These are phyloP conservation scores for Trachelus troglodyta DNA, from an alignment of 2,888 invertebrate genomes.

Conservation along the genomic window DNA sequence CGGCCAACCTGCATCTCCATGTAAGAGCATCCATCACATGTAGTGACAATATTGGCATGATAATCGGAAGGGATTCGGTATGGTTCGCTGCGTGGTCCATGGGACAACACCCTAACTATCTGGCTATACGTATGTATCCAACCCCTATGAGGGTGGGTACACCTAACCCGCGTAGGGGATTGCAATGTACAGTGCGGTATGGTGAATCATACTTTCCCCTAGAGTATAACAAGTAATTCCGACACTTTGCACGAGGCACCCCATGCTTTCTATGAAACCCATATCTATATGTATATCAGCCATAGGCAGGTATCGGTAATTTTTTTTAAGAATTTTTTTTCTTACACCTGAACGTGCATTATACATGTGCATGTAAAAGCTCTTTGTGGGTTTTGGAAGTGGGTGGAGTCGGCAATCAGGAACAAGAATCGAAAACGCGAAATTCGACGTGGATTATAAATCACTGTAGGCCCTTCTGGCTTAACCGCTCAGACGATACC, in stretches of 20 bases:
- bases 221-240: conserved; percentile 50
- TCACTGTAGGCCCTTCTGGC: conserved; percentile 30
- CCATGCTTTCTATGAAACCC: not conserved
- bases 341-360: conserved; percentile 19
- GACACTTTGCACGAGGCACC: conserved; percentile 30
- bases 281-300: too few species aligned
- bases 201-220: conserved; percentile 48
- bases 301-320: too few species aligned
- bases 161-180: not conserved
- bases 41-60: conserved; percentile 57
- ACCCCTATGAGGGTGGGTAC: not conserved
- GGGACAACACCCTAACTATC: conserved; percentile 8
- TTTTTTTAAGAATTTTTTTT: too few species aligned
- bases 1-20: conserved; percentile 33
- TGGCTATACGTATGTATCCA: not conserved
- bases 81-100: conserved; percentile 17
- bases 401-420: too few species aligned
- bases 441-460: conserved; percentile 47
- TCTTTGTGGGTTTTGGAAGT: too few species aligned
- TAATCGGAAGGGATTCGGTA: conserved; percentile 54
- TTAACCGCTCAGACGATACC: not conserved
- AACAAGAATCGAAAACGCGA: conserved; percentile 41
- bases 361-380: not conserved
- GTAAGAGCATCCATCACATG: conserved; percentile 54
- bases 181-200: conserved; percentile 17